phyloP scores from a whole-genome alignment of 2,888 invertebrate species.

The Trilocha varians region DNA sequence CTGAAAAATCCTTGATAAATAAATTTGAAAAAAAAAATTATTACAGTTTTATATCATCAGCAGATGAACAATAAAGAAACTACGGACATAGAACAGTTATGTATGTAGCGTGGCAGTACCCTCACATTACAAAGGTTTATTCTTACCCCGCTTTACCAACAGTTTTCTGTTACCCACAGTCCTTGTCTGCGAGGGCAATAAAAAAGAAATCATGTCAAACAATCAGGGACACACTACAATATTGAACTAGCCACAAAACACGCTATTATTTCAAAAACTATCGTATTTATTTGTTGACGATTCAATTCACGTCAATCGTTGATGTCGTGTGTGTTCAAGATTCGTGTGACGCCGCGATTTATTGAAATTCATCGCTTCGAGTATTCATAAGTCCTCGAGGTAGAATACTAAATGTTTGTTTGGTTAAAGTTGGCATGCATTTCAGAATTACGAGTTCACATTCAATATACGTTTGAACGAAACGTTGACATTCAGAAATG shows the following conservation, averaged over 20 bases:
- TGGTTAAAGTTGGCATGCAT: background rate
- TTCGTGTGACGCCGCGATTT: background rate
- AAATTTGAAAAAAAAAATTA: too few relatives aligned
- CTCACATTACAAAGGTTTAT: too few relatives aligned
- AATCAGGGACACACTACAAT: background rate
- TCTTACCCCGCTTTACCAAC: too few relatives aligned
- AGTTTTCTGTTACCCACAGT: too few relatives aligned
- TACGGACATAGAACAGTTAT: too few relatives aligned
- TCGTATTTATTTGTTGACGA: background rate
- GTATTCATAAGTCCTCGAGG: background rate
- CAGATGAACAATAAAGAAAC: too few relatives aligned
- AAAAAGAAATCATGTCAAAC: background rate
- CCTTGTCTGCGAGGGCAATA: too few relatives aligned
- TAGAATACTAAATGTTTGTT: background rate
- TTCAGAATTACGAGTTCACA: background rate
- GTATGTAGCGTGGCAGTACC: too few relatives aligned
- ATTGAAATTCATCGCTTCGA: background rate
- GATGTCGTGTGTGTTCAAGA: background rate
- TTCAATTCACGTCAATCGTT: background rate
- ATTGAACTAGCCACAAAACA: too few relatives aligned
- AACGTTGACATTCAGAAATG: background rate
- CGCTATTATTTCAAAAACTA: background rate
- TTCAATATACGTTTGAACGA: background rate
- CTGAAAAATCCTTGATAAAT: too few relatives aligned
- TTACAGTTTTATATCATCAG: too few relatives aligned